phyloP scores from a whole-genome alignment of 2,888 invertebrate species.

The Hirtodrosophila confusa region DNA sequence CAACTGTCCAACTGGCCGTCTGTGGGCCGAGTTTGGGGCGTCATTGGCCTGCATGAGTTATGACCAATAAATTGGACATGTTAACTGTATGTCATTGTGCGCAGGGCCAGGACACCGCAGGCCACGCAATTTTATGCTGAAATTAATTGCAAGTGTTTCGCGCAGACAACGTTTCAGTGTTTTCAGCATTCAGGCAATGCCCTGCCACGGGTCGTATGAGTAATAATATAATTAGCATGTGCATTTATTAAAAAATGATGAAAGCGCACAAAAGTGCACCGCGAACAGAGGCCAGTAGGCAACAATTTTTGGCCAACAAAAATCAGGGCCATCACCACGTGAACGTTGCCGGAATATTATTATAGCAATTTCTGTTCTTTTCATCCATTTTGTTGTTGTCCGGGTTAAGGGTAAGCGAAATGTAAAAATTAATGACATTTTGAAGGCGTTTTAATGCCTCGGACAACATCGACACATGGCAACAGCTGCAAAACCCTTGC shows the following conservation, averaged over 20 bases:
- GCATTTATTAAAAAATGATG: slow-evolving; percentile 77
- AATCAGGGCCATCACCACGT: slow-evolving; percentile 56
- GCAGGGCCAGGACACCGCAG: slow-evolving; percentile 47
- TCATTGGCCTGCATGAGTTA: slow-evolving; percentile 69
- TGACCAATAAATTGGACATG: slow-evolving; percentile 79
- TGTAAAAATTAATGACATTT: slow-evolving; percentile 66
- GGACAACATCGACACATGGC: slow-evolving; percentile 31
- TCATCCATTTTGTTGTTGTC: slow-evolving; percentile 1
- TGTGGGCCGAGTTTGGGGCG: slow-evolving; percentile 38
- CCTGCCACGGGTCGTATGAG: slow-evolving; percentile 64
- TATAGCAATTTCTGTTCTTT: slow-evolving; percentile 50
- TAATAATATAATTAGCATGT: slow-evolving; percentile 77
- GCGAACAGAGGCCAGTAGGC: slow-evolving; percentile 28
- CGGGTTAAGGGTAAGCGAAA: slow-evolving; percentile 11
- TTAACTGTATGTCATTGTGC: slow-evolving; percentile 72
- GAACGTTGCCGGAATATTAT: slow-evolving; percentile 54
- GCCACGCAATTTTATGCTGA: slow-evolving; percentile 72
- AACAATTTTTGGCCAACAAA: slow-evolving; percentile 45
- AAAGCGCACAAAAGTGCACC: slow-evolving; percentile 62
- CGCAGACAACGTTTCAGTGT: slow-evolving; percentile 43
- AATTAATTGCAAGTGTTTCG: slow-evolving; percentile 74
- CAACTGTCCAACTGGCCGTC: slow-evolving; percentile 15
- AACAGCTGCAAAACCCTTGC: slow-evolving; percentile 28
- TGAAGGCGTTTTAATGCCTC: slow-evolving; percentile 66
- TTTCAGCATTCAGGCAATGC: slow-evolving; percentile 3